These are phyloP conservation scores for Oncopeltus fasciatus DNA, from an alignment of 1,140 invertebrate species.

Conservation along the genomic window DNA sequence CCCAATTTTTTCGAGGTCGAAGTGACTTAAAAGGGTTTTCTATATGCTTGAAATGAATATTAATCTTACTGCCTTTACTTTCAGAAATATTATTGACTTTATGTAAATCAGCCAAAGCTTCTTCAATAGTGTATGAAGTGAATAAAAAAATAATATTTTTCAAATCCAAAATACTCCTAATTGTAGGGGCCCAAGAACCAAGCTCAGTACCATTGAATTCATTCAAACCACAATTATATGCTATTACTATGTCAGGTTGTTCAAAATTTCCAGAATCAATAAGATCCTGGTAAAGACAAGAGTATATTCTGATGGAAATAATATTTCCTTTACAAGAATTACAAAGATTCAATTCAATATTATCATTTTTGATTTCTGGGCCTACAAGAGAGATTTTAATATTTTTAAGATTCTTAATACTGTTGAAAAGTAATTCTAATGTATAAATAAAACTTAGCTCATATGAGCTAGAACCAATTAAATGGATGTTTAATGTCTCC, in stretches of 20 bases:
- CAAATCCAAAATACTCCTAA: not conserved
- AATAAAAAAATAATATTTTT: not conserved
- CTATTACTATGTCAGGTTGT: not conserved
- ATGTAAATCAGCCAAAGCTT: not conserved
- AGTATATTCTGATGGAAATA: not conserved
- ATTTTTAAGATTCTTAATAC: not conserved
- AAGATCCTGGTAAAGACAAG: not conserved
- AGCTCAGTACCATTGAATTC: not conserved
- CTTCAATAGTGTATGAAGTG: not conserved
- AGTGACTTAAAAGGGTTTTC: not conserved
- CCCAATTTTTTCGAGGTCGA: not conserved
- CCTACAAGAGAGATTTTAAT: not conserved
- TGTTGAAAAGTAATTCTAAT: not conserved
- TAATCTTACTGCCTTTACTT: not conserved
- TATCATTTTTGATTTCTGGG: not conserved
- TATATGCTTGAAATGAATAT: not conserved
- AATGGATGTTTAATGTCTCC: not conserved
- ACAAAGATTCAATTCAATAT: not conserved
- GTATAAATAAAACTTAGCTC: not conserved
- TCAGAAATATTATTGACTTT: not conserved
- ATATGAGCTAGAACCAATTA: not conserved
- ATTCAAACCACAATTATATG: slow-evolving; percentile 6
- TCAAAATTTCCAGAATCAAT: not conserved
- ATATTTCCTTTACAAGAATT: not conserved
- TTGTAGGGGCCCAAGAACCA: not conserved